Evolutionary conservation across 2,113 vertebrate genomes (phyloP), one percentile per base, ranked within the genome.

Genomic region (Pristiophorus japonicus): DNA sequence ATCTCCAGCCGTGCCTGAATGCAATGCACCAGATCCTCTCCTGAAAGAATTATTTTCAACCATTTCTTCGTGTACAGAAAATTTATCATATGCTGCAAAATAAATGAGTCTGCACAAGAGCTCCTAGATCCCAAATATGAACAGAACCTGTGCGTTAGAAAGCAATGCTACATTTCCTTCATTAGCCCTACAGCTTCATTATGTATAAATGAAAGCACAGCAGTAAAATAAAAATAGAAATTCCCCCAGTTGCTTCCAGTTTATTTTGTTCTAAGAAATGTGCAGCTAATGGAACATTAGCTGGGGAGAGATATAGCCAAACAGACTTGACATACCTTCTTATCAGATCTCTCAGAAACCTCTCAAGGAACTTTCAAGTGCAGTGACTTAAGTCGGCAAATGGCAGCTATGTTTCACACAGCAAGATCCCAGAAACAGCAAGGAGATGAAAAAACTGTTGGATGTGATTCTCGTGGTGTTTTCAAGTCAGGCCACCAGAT

Each of bases 171-270:
- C 87, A 90, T 34, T 55, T 34, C 84, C 87, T 90, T 55, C 62
- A 51, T 30, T 88, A 12, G 85, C 27, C 51, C 14, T 90, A 34
- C 34, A 90, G 12, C 27, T 90, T 59, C 87, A 90, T 62, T 90
- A 90, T n/a, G 34, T 90, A 59, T 90, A 90, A 90, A n/a, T 90
- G 87, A 90, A 90, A 59, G 27, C 87, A 59, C 47, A 34, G 87
- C 47, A 55, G 59, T 59, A 30, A 47, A 85, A 20, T n/a, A 42
- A 4, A 38, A 59, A 34, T 24, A 90, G 11, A 59, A 30, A 90
- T 34, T 27, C 30, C 27, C 62, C 51, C 47, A 90, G 30, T 30
- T 34, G 27, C 30, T n/a, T 59, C 27, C 12, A 90, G 62, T 90
- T 90, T 59, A 59, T 59, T n/a, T 42, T 22, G 1, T 5, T 20